Evolutionary conservation across 1,140 invertebrate genomes (phyloP), one percentile per base, ranked within the genome.

Genomic region (Mya arenaria): DNA sequence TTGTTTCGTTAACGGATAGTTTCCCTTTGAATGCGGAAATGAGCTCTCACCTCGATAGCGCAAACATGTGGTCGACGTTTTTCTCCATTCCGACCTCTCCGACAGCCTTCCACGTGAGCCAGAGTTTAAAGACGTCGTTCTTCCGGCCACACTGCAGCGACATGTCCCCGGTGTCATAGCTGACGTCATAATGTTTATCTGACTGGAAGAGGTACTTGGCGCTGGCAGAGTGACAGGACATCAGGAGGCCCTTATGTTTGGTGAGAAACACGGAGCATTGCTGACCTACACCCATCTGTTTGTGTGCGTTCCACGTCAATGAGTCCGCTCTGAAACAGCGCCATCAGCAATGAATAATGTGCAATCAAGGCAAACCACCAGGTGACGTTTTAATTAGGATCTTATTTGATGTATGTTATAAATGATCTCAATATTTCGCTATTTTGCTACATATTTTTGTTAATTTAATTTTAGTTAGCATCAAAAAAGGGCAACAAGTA

Each of bases 231-330:
- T 99, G 99, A 93, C 97, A 98, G 93, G 97, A 97, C 89, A 98
- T 95, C 79, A 99, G 94, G 25, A 99, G 94, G 37, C 97, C 97
- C 92, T 98, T 96, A 92, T 99, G 96, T 92, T 97, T 97, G 93
- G 99, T 98, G 89, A 99, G 97, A 87, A 99, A 96, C 0, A 97
- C 97, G 28, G 98, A 99, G 93, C 98, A 99, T 90, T 99, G 98
- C 4, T 99, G 94, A 32, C 98, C 94, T 0, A 97, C 96, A 5
- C 98, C 97, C 97, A 99, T 98, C 89, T 99, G 94, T 93, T 99
- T 99, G 92, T 99, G 98, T n/a, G 98, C 98, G 94, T 99, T 99
- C 98, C 98, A 99, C 62, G 98, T 98, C 52, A 99, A 96, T 0
- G 98, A 99, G 89, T 99, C 95, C 79, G 98, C 97, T 86, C 98